phyloP scores from a whole-genome alignment of 1,140 invertebrate species.

The Maconellicoccus hirsutus region DNA sequence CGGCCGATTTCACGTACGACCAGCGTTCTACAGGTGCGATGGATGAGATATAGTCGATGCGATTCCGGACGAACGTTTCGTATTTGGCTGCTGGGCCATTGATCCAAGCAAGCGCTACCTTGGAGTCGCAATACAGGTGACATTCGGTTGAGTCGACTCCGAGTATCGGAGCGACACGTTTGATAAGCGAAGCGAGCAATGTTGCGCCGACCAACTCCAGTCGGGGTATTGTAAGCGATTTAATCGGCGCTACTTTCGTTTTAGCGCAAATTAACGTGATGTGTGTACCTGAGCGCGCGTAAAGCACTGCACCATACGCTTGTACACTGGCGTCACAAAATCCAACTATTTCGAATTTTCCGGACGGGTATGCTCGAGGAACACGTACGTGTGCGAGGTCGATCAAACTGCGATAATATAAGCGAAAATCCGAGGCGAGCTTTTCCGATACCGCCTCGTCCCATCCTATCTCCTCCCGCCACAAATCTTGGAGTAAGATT shows the following conservation, averaged over 20 bases:
- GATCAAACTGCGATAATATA: background rate
- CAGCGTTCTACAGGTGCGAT: conserved; percentile 1
- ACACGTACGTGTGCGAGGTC: background rate
- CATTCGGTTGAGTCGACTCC: background rate
- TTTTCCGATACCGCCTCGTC: conserved; percentile 32
- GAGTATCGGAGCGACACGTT: conserved; percentile 25
- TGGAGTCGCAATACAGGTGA: conserved; percentile 28
- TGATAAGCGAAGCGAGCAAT: conserved; percentile 30
- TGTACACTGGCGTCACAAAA: conserved; percentile 32
- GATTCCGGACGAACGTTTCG: conserved; percentile 32
- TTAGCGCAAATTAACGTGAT: conserved; percentile 31
- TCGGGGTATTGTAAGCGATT: conserved; percentile 31
- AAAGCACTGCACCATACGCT: conserved; percentile 32
- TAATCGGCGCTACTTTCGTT: conserved; percentile 34
- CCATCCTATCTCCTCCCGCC: conserved; percentile 32
- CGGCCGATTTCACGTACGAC: conserved; percentile 30
- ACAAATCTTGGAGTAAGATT: conserved; percentile 26
- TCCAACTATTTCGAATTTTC: conserved; percentile 26
- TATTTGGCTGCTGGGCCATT: conserved; percentile 14
- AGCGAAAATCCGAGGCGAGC: background rate
- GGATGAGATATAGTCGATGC: conserved; percentile 32
- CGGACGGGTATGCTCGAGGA: background rate
- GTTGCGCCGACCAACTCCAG: conserved; percentile 33
- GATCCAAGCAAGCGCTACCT: conserved; percentile 26
- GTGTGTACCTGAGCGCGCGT: background rate